phyloP scores from a whole-genome alignment of 2,113 vertebrate genomes.

The Thamnophis sirtalis region DNA sequence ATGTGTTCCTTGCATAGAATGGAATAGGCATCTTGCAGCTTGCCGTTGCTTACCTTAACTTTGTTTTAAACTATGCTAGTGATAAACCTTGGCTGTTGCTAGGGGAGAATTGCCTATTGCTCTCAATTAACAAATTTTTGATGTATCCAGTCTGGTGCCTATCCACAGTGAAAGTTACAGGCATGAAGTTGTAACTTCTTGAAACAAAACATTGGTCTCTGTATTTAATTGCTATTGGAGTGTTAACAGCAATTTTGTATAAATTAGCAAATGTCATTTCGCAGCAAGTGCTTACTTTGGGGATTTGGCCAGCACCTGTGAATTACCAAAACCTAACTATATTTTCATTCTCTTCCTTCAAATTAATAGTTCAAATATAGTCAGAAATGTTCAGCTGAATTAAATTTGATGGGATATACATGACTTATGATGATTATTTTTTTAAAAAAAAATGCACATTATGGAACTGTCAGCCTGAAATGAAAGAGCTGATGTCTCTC shows the following conservation, averaged over 20 bases:
- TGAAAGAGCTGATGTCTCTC: slow-evolving; percentile 77
- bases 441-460: slow-evolving; percentile 54
- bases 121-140: slow-evolving; percentile 57
- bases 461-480: slow-evolving; percentile 66
- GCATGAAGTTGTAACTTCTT: slow-evolving; percentile 64
- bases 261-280: slow-evolving; percentile 76
- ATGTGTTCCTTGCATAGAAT: slow-evolving; percentile 74
- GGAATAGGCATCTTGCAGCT: slow-evolving; percentile 65
- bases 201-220: slow-evolving; percentile 58
- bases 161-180: slow-evolving; percentile 35
- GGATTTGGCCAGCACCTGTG: slow-evolving; percentile 74
- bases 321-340: slow-evolving; percentile 66
- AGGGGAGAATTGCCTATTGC: slow-evolving; percentile 59
- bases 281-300: slow-evolving; percentile 73
- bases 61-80: slow-evolving; percentile 63
- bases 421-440: slow-evolving; percentile 47
- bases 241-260: slow-evolving; percentile 71
- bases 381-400: slow-evolving; percentile 63
- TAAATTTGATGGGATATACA: slow-evolving; percentile 57
- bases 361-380: slow-evolving; percentile 67
- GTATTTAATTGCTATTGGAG: slow-evolving; percentile 72
- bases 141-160: slow-evolving; percentile 58
- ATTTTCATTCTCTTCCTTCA: slow-evolving; percentile 64
- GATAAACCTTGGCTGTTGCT: slow-evolving; percentile 71
- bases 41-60: slow-evolving; percentile 58